Base-by-base conservation (phyloP, 2,888 invertebrate species). In the Pristionchus arcanus region DNA sequence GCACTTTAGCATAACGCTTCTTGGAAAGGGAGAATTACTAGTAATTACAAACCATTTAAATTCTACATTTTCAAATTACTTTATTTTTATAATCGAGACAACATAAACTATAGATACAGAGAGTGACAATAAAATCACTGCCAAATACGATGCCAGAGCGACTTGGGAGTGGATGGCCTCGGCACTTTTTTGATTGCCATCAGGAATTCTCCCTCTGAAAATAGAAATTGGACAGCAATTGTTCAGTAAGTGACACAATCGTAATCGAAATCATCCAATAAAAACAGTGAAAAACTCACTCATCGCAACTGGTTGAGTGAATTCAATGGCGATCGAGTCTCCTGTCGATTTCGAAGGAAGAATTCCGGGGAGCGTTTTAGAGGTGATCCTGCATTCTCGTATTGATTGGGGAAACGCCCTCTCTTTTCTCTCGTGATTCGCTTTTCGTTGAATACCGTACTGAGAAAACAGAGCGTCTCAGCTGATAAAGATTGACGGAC, bases 131-230 rank as follows among this genome's bases (percentile, higher is more conserved):
- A 13, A 31, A 28, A 13, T 71, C 11, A 63, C 25, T 25, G 63
- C 63, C 68, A 71, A 34, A 71, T 71, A 15, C 31, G 68, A 19
- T 71, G 68, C 15, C 16, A 71, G 34, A 15, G 15, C 31, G 37
- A 71, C 25, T 37, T 21, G 21, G 31, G 74, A 21, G 37, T 7
- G 1, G 74, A n/a, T 21, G 74, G 74, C 5, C 74, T 37, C 19
- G 74, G 74, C 1, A 74, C 37, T 37, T 74, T 74, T 21, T 37
- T 74, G 74, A 74, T 74, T 3, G 74, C 74, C 74, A 74, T 74
- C 15, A 74, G 74, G 74, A 74, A 74, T 74, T 74, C 74, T 1
- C 19, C 74, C 9, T 74, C 74, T 74, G 74, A 42, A 74, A 74
- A 37, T 21, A 28, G 7, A 68, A 15, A 68, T 68, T 28, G 68